Evolutionary conservation across 2,888 invertebrate species (phyloP).

Genomic region (Agrypnus murinus): DNA sequence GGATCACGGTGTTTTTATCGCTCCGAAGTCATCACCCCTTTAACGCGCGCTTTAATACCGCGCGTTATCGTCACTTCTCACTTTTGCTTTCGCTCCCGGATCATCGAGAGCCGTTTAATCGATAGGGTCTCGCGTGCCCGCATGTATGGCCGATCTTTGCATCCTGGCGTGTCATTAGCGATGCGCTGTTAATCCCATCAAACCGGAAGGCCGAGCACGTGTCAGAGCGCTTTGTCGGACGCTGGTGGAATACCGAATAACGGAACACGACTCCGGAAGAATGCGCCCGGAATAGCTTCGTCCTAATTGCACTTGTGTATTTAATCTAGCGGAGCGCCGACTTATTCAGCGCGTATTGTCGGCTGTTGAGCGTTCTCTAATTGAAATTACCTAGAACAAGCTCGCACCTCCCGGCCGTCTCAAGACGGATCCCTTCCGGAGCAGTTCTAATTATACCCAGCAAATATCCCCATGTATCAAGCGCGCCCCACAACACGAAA

Average conservation of each 20-base stretch:
- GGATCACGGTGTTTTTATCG: constrained; percentile 61
- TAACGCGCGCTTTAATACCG: constrained; percentile 59
- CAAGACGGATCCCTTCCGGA: constrained; percentile 60
- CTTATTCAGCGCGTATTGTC: constrained; percentile 52
- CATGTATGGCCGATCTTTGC: constrained; percentile 64
- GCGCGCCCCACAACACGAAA: constrained; percentile 60
- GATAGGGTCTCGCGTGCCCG: constrained; percentile 58
- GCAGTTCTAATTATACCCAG: constrained; percentile 62
- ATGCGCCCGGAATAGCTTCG: constrained; percentile 57
- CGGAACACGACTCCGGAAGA: constrained; percentile 60
- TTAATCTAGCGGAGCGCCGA: constrained; percentile 51
- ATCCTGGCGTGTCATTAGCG: constrained; percentile 64
- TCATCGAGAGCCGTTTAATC: constrained; percentile 55
- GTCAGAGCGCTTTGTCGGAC: constrained; percentile 61
- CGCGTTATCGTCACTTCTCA: constrained; percentile 61
- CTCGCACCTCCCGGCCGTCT: constrained; percentile 41
- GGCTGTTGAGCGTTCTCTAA: constrained; percentile 53
- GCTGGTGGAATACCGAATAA: constrained; percentile 59
- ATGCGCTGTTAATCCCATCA: constrained; percentile 64
- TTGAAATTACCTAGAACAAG: constrained; percentile 59
- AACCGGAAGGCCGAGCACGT: constrained; percentile 63
- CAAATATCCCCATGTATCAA: constrained; percentile 61
- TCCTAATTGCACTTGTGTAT: constrained; percentile 54
- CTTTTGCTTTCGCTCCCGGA: constrained; percentile 58
- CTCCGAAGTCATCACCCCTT: constrained; percentile 59